phyloP scores from a whole-genome alignment of 2,797 vertebrate genomes.

The Helicolenus hilgendorfi region DNA sequence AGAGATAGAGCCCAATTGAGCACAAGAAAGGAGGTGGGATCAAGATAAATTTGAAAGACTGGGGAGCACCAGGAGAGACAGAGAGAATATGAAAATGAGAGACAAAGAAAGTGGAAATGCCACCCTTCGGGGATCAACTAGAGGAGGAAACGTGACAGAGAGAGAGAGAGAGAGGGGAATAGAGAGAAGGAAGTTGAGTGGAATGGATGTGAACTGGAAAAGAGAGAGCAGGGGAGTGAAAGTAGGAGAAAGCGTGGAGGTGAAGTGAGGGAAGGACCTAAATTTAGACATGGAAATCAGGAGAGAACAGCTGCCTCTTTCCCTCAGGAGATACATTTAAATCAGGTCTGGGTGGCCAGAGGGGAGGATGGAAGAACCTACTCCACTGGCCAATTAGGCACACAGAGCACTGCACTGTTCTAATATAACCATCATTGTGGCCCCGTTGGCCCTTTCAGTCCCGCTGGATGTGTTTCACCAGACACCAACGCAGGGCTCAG shows the following conservation, averaged over 20 bases:
- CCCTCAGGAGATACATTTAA: conserved; percentile 88
- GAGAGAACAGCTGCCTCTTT: conserved; percentile 86
- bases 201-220: conserved; percentile 76
- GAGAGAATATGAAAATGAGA: conserved; percentile 78
- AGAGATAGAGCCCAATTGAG: conserved; percentile 55
- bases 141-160: conserved; percentile 62
- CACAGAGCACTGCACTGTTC: conserved; percentile 73
- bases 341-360: conserved; percentile 86
- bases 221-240: conserved; percentile 68
- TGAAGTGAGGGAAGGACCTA: conserved; percentile 77
- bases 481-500: conserved; percentile 53
- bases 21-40: conserved; percentile 61
- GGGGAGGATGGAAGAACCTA: conserved; percentile 78
- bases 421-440: conserved; percentile 86
- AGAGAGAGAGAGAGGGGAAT: conserved; percentile 8
- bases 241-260: conserved; percentile 76
- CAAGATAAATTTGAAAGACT: conserved; percentile 69
- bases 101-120: conserved; percentile 79
- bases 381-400: conserved; percentile 88
- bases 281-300: conserved; percentile 88
- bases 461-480: conserved; percentile 66
- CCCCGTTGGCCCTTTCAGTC: conserved; percentile 71
- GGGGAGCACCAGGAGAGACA: conserved; percentile 44
- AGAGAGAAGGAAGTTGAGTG: conserved; percentile 48
- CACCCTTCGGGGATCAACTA: conserved; percentile 80